These are phyloP conservation scores for Corapipo altera DNA, from an alignment of 2,113 vertebrate species.

Conservation along the genomic window DNA sequence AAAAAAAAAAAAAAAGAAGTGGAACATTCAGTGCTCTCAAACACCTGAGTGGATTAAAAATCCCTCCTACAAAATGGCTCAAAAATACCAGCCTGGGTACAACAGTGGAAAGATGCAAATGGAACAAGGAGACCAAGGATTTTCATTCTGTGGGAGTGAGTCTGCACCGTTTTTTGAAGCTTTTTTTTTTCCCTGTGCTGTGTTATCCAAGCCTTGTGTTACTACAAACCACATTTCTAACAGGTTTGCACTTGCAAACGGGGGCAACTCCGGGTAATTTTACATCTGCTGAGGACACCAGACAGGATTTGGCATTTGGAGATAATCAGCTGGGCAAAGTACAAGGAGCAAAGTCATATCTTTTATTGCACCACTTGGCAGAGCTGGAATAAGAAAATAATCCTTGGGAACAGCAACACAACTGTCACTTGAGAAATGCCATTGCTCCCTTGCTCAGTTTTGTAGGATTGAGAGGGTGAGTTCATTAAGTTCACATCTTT, in stretches of 20 bases:
- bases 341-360: neutral
- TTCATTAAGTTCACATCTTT: neutral
- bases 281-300: neutral
- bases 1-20: neutral
- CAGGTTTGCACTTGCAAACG: neutral
- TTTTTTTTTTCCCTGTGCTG: neutral
- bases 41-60: constrained; percentile 11
- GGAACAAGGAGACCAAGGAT: neutral
- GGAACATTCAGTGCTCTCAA: neutral
- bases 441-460: neutral
- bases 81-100: neutral
- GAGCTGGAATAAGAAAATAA: neutral
- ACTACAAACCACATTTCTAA: neutral
- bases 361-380: neutral
- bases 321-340: neutral
- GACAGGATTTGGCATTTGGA: neutral
- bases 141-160: constrained; percentile 7
- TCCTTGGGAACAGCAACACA: neutral
- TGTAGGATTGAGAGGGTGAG: neutral
- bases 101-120: neutral
- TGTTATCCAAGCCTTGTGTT: neutral
- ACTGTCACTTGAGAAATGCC: neutral
- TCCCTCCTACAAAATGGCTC: neutral
- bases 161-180: neutral
- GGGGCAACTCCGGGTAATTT: neutral